Evolutionary conservation across 2,113 vertebrate species (phyloP).

Genomic region (Capreolus pygargus): DNA sequence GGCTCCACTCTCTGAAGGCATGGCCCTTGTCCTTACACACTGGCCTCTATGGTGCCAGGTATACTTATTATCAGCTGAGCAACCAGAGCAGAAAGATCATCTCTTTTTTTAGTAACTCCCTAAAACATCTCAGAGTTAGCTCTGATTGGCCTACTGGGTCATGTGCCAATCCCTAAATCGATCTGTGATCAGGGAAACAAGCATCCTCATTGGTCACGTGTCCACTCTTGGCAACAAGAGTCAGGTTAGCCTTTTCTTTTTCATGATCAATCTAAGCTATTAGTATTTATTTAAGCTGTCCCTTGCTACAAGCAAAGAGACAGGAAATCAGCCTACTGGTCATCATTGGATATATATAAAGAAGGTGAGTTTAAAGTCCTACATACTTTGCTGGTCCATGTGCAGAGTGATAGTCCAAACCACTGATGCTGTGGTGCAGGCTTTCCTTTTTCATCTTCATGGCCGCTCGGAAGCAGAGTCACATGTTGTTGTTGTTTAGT

Average conservation of each 20-base stretch:
- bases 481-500: neutral
- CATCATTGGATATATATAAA: neutral
- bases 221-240: neutral
- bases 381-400: neutral
- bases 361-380: neutral
- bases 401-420: neutral
- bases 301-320: neutral
- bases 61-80: neutral
- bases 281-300: neutral
- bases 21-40: neutral
- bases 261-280: neutral
- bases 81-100: neutral
- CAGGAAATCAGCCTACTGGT: neutral
- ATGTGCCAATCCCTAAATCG: neutral
- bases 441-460: neutral
- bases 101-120: neutral
- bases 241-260: neutral
- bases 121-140: neutral
- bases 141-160: neutral
- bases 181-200: neutral
- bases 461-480: neutral
- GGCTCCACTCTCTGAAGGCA: neutral
- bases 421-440: neutral
- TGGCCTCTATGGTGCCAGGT: neutral
- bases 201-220: neutral